Evolutionary conservation across 2,888 invertebrate genomes (phyloP), one percentile per base, ranked within the genome.

Genomic region (Sialis fuliginosa): DNA sequence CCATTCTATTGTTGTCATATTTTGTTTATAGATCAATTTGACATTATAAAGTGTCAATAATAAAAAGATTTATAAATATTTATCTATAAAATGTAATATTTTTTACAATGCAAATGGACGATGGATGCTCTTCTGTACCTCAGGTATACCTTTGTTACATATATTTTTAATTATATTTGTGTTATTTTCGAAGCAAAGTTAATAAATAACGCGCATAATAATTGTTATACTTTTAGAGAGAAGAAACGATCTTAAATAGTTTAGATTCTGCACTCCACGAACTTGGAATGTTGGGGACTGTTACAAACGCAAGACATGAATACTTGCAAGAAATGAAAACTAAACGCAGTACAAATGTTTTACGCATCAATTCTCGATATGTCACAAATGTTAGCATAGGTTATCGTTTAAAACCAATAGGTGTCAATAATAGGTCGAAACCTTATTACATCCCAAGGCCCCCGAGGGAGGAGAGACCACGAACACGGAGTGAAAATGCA

Each of bases 401-500:
- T 6, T 74, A 73, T 57, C 70, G 72, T 56, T 71, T 75, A 65
- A 69, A 70, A 55, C 63, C 71, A 52, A 61, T 68, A 37, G 61
- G 70, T 41, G 68, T 67, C 47, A 70, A 70, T 62, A 56, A 56
- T 32, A 67, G 76, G 57, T 70, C 72, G 52, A 74, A 72, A 57
- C 77, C 77, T 4, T 77, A 77, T 58, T 65, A 68, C 42, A 56
- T 72, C 52, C 10, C 39, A 39, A 31, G 39, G 10, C 22, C 30
- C 4, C 30, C 37, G n/a, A 33, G 45, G n/a, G 59, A 59, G 49
- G 70, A 72, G 49, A 62, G 77, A 52, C 72, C 72, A 56, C 65
- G 75, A 60, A 75, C 75, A 53, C 72, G 72, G 62, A 76, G 76
- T 58, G 76, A 75, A 58, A 77, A 76, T 60, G 74, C 75, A 6